phyloP scores from a whole-genome alignment of 1,140 invertebrate species.

The Pogonomyrmex barbatus region DNA sequence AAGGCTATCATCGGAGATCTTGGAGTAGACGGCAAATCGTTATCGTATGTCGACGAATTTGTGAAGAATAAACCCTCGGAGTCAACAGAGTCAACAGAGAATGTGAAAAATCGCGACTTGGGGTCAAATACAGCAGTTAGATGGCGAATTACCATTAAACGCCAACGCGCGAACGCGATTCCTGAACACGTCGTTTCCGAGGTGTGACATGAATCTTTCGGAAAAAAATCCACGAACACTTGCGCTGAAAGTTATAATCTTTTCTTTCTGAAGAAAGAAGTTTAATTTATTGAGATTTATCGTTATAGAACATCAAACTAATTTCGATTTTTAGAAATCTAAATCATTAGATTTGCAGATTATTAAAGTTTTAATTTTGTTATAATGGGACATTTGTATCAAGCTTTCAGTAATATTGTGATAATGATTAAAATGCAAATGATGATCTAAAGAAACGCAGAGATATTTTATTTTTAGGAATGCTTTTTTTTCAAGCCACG shows the following conservation, averaged over 20 bases:
- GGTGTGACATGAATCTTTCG: not conserved
- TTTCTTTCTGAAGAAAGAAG: not conserved
- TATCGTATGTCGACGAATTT: slow-evolving; percentile 11
- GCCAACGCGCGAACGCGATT: not conserved
- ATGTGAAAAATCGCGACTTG: not conserved
- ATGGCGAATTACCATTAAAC: slow-evolving; percentile 29
- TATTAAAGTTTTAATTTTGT: not conserved
- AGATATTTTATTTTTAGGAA: slow-evolving; percentile 2
- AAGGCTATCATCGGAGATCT: not conserved
- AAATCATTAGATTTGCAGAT: not conserved
- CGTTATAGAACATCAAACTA: too few relatives aligned
- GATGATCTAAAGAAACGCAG: not conserved
- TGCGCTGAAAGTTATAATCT: not conserved
- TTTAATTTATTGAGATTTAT: not conserved
- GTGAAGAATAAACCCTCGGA: not conserved
- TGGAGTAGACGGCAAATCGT: not conserved
- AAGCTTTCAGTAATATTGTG: too few relatives aligned
- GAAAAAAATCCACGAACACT: not conserved
- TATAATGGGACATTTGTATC: not conserved
- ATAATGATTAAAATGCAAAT: not conserved
- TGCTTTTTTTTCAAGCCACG: not conserved
- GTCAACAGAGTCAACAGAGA: not conserved
- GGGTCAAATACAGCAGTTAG: not conserved
- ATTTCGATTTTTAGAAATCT: not conserved
- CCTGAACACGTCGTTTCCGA: not conserved